Base-by-base conservation (phyloP, 2,888 invertebrate species). In the Parnassius apollo region DNA sequence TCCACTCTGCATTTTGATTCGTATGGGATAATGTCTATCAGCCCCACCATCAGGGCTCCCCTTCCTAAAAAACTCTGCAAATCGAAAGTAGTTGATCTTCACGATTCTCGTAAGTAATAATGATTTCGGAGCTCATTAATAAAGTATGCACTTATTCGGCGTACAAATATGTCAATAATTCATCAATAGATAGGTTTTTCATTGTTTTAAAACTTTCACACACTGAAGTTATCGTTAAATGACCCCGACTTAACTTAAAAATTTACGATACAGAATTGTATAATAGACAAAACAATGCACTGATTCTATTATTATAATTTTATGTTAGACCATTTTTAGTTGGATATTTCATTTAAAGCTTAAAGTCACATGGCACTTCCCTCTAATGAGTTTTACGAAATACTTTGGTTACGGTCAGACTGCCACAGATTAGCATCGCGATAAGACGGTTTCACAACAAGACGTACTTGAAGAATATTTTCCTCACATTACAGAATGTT, bases 111-210 rank as follows among this genome's bases (percentile, higher is more conserved):
- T 70, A 18, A 18, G 1, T 18, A 1, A 18, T 18, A 71, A 75
- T 69, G 68, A 68, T 63, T 68, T 61, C 44, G 56, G 18, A 64
- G 61, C 59, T 67, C 58, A 61, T 66, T 68, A 69, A 67, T 65
- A 66, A 64, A 56, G 62, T 68, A 64, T 67, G 58, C 49, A 57
- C 64, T 61, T 68, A 35, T 7, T 42, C 45, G 35, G 35, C 18
- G 18, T 18, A 18, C 18, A 18, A 18, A 18, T 18, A 18, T 18
- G 18, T 18, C 35, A 50, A 35, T 35, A 51, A 12, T 13, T 42
- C 46, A n/a, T 57, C 4, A 9, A 35, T 50, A 12, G 2, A 42
- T 7, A n/a, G 35, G 2, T 11, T 42, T 44, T 45, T 56, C 52
- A 64, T 64, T 64, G 59, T 64, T 9, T 59, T 52, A 8, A 13